phyloP scores from a whole-genome alignment of 2,888 invertebrate species.

The Sisyra nigra region DNA sequence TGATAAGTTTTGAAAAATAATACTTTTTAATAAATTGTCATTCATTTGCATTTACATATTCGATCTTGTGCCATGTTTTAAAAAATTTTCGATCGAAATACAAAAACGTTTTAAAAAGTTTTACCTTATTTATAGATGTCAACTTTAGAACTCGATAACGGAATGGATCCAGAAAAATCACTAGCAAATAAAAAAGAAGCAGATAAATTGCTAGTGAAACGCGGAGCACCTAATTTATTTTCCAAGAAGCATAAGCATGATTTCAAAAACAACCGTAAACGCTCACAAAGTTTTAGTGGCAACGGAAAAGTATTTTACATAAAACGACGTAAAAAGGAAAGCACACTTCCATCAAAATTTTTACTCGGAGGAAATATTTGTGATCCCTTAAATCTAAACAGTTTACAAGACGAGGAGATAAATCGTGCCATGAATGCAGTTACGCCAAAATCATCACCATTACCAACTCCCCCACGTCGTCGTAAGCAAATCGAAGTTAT shows the following conservation, averaged over 20 bases:
- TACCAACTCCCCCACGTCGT: constrained; percentile 66
- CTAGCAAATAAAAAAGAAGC: constrained; percentile 4
- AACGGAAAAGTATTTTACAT: constrained; percentile 58
- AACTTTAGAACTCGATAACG: background rate
- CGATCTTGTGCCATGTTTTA: too few relatives aligned
- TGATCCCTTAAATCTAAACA: constrained; percentile 87
- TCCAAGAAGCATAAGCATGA: constrained; percentile 24
- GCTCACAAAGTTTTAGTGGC: constrained; percentile 44
- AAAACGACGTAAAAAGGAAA: constrained; percentile 56
- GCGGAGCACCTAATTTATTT: constrained; percentile 8
- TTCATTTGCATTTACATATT: too few relatives aligned
- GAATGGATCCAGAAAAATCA: background rate
- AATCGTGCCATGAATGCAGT: constrained; percentile 72
- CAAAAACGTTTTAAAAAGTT: background rate
- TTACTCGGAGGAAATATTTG: constrained; percentile 87
- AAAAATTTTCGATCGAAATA: background rate
- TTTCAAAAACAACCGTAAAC: constrained; percentile 41
- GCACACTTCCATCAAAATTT: constrained; percentile 85
- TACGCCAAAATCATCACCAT: constrained; percentile 83
- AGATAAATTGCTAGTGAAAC: constrained; percentile 3
- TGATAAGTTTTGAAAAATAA: too few relatives aligned
- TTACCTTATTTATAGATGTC: constrained; percentile 7
- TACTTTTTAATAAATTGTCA: too few relatives aligned
- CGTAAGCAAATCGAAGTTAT: constrained; percentile 76
- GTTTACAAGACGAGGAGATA: constrained; percentile 67